Percentiles rank a stretch among this genome's conserved stretches.
These are phyloP conservation scores for Agrilus planipennis DNA, from an alignment of 1,140 invertebrate species.

Conservation along the genomic window DNA sequence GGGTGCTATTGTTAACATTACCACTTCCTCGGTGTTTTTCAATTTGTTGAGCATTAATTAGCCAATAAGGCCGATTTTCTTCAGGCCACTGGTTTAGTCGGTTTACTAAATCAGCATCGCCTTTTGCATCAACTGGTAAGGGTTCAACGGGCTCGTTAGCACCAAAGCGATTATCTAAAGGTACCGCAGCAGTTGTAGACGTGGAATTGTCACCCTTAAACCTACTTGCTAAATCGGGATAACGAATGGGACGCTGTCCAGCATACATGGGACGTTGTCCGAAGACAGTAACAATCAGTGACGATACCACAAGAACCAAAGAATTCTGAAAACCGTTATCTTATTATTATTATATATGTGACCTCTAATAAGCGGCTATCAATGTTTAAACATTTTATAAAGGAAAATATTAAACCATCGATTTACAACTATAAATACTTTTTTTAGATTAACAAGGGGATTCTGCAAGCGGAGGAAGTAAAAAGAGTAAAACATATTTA, in stretches of 20 bases:
- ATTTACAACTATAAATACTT: too few species aligned
- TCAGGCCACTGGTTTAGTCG: slow-evolving; percentile 38
- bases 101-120: slow-evolving; percentile 37
- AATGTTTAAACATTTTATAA: too few species aligned
- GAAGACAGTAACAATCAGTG: slow-evolving; percentile 11
- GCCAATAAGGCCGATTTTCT: slow-evolving; percentile 46
- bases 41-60: slow-evolving; percentile 40
- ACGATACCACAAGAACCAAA: slow-evolving; percentile 14
- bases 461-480: too few species aligned
- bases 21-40: slow-evolving; percentile 34
- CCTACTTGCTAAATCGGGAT: slow-evolving; percentile 21
- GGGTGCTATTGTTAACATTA: too few species aligned
- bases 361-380: too few species aligned
- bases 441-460: too few species aligned
- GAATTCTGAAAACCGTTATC: too few species aligned
- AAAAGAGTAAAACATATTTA: too few species aligned
- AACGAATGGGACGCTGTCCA: slow-evolving; percentile 20
- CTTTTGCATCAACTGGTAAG: slow-evolving; percentile 35
- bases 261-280: slow-evolving; percentile 27
- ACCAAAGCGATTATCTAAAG: slow-evolving; percentile 23
- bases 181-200: slow-evolving; percentile 7
- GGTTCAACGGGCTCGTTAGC: background rate
- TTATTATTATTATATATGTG: too few species aligned
- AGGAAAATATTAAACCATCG: too few species aligned
- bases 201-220: slow-evolving; percentile 21